These are phyloP conservation scores for Solea solea DNA, from an alignment of 2,113 vertebrate genomes.

Conservation along the genomic window DNA sequence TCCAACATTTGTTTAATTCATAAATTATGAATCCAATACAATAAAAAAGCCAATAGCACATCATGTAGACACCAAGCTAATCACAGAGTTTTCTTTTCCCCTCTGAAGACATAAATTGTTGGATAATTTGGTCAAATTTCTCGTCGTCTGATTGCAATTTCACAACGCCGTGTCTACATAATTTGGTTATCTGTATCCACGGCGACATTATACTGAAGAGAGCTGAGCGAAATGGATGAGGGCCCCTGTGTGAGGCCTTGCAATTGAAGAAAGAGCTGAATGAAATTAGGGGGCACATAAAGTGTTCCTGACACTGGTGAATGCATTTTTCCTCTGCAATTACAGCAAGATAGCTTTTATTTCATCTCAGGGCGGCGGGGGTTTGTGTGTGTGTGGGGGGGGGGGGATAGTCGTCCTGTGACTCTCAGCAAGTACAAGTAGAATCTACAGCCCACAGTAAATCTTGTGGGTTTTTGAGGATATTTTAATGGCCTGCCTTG, in stretches of 20 bases:
- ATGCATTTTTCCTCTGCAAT: constrained; percentile 70
- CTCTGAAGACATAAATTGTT: constrained; percentile 26
- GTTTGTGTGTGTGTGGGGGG: neutral
- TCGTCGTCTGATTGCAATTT: constrained; percentile 47
- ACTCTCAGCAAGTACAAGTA: constrained; percentile 64
- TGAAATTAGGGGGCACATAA: constrained; percentile 61
- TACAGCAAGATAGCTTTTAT: constrained; percentile 66
- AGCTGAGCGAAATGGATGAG: constrained; percentile 49
- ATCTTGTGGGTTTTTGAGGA: constrained; percentile 64
- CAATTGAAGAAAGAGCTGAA: constrained; percentile 56
- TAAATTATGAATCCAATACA: neutral
- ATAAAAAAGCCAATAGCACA: neutral
- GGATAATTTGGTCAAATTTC: constrained; percentile 42
- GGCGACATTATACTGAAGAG: constrained; percentile 39
- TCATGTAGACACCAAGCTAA: constrained; percentile 8
- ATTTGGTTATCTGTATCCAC: constrained; percentile 41
- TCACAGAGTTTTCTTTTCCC: constrained; percentile 8
- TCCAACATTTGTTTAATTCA: neutral
- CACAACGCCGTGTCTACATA: constrained; percentile 39
- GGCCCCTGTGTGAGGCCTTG: constrained; percentile 30
- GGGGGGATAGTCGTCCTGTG: neutral
- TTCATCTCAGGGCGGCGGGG: constrained; percentile 33
- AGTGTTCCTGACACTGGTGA: constrained; percentile 62
- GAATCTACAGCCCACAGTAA: constrained; percentile 61
- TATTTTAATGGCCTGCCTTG: constrained; percentile 77